phyloP scores from a whole-genome alignment of 1,140 invertebrate genomes.

The Drosophila aff. region DNA sequence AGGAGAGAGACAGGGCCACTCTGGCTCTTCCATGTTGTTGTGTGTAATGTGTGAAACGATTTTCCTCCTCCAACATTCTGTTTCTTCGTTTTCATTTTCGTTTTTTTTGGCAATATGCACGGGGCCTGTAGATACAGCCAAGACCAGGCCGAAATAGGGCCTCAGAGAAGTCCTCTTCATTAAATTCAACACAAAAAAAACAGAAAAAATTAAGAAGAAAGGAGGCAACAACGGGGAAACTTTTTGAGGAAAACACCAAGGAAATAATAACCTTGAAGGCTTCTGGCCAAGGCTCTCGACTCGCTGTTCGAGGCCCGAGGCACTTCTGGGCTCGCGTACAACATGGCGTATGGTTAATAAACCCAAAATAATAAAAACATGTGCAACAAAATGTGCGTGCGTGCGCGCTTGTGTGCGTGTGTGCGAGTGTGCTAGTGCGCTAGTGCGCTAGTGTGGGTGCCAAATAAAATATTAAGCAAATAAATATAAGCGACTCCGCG shows the following conservation, averaged over 20 bases:
- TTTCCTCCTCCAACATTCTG: constrained; percentile 38
- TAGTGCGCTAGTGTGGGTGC: constrained; percentile 40
- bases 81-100: constrained; percentile 8
- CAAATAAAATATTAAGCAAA: constrained; percentile 72
- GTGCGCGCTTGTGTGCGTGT: constrained; percentile 17
- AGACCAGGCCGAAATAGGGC: constrained; percentile 31
- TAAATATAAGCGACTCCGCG: constrained; percentile 44
- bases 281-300: constrained; percentile 48
- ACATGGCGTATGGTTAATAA: constrained; percentile 75
- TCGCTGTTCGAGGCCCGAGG: constrained; percentile 27
- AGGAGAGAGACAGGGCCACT: constrained; percentile 42
- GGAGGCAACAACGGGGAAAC: constrained; percentile 21
- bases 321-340: constrained; percentile 44
- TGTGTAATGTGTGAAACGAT: constrained; percentile 55
- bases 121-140: constrained; percentile 42
- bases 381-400: constrained; percentile 45
- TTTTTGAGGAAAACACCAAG: constrained; percentile 45
- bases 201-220: neutral
- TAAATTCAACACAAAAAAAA: constrained; percentile 8
- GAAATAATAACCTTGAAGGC: constrained; percentile 72
- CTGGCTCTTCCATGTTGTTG: constrained; percentile 50
- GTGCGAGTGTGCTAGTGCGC: constrained; percentile 11
- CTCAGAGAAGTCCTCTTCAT: constrained; percentile 12
- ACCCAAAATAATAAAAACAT: constrained; percentile 43
- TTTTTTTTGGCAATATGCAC: constrained; percentile 39